Base-by-base conservation (phyloP, 2,888 invertebrate species). In the Watsonalla binaria region DNA sequence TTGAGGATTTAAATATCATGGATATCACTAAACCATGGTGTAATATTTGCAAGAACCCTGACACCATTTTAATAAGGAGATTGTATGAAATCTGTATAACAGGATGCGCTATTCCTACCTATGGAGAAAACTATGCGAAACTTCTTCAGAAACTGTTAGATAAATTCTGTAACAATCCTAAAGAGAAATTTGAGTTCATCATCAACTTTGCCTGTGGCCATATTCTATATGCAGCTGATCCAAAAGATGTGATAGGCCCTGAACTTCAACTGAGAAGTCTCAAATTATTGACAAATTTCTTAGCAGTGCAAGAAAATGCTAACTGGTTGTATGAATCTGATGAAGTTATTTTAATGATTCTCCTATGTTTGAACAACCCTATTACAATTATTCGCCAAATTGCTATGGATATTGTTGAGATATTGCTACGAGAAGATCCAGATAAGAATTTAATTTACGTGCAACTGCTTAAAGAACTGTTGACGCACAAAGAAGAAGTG, bases 401-500 rank as follows among this genome's bases (percentile, higher is more conserved):
- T 24, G 85, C 92, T 0, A 70, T 95, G 4, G 82, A 92, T 14
- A 90, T 94, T 11, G 70, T 95, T 0, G 66, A 78, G 7, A 72
- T 70, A 55, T 61, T 92, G 39, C 53, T 84, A 8, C 64, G 79
- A 55, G 74, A 76, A 51, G 72, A 76, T 37, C 70, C 79, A 0
- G 76, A 84, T 53, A 76, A 84, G 37, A 82, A 82, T 0, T 63
- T 84, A 4, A 73, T 86, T 8, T 91, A 92, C 59, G 74, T 84
- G 15, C 73, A 89, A 5, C 63, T 94, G 6, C 61, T 93, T 24
- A 76, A 85, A 54, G 87, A 92, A 65, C 59, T 94, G 0, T 55
- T 80, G n/a, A 61, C 71, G 5, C 90, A 92, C 47, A 84, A 83
- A 57, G 83, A 92, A 53, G 96, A 95, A 72, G 85, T 96, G 46